Evolutionary conservation across 2,888 invertebrate genomes (phyloP).

Genomic region (Pecten maximus): DNA sequence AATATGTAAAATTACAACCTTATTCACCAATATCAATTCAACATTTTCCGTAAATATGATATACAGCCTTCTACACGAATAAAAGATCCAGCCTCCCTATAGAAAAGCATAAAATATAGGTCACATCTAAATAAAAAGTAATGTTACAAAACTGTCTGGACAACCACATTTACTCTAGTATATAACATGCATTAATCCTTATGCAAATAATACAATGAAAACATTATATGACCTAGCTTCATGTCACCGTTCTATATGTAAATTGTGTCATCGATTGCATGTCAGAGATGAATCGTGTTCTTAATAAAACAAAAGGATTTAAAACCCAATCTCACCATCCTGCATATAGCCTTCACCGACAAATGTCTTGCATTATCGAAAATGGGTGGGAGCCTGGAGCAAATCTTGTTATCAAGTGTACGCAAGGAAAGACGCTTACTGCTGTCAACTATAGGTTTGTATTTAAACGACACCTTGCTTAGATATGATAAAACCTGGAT

Average conservation of each 20-base stretch:
- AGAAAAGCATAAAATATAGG: too few species aligned
- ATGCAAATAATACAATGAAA: not conserved
- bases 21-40: too few species aligned
- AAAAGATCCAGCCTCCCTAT: too few species aligned
- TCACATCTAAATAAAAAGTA: too few species aligned
- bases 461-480: too few species aligned
- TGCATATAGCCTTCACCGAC: not conserved
- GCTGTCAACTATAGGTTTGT: not conserved
- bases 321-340: not conserved
- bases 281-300: not conserved
- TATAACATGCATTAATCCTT: too few species aligned
- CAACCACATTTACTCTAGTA: too few species aligned
- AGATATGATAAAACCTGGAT: too few species aligned
- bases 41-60: too few species aligned
- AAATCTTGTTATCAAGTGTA: not conserved
- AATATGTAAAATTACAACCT: too few species aligned
- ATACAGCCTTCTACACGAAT: too few species aligned
- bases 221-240: not conserved
- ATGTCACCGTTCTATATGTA: not conserved
- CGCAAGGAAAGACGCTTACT: not conserved
- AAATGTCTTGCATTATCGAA: not conserved
- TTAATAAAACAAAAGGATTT: not conserved
- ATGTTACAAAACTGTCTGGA: too few species aligned
- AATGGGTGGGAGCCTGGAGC: not conserved
- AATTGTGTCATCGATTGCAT: not conserved